These are phyloP conservation scores for Plutella xylostella DNA, from an alignment of 2,888 invertebrate species.

Conservation along the genomic window DNA sequence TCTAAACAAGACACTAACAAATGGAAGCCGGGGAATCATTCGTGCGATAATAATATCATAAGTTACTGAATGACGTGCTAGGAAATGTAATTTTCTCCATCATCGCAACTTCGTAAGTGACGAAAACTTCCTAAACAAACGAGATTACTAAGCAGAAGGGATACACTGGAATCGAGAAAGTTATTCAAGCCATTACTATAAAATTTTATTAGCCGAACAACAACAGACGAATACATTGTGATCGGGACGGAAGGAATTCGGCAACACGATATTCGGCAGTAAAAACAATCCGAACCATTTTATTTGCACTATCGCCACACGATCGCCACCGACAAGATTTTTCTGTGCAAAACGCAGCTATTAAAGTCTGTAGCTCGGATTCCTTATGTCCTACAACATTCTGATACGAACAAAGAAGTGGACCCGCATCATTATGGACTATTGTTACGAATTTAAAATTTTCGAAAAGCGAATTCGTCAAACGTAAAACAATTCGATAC, in stretches of 20 bases:
- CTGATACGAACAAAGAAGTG: constrained; percentile 54
- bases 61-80: constrained; percentile 21
- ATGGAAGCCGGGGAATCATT: constrained; percentile 37
- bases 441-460: constrained; percentile 63
- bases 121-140: constrained; percentile 1
- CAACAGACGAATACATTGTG: constrained; percentile 1
- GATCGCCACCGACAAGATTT: constrained; percentile 46
- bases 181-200: constrained; percentile 2
- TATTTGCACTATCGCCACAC: constrained; percentile 56
- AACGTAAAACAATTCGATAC: constrained; percentile 71
- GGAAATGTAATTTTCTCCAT: constrained; percentile 3
- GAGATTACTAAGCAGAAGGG: neutral
- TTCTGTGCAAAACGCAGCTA: constrained; percentile 37
- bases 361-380: constrained; percentile 45
- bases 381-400: constrained; percentile 44
- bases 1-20: constrained; percentile 65
- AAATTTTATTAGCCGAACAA: constrained; percentile 2
- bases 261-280: constrained; percentile 29
- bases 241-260: constrained; percentile 31
- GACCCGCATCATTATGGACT: constrained; percentile 64
- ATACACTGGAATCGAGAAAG: neutral
- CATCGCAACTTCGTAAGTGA: neutral
- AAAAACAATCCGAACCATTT: constrained; percentile 43
- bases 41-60: constrained; percentile 37
- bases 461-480: constrained; percentile 65